Base-by-base conservation (phyloP, 2,113 vertebrate species). In the Psettodes erumei region DNA sequence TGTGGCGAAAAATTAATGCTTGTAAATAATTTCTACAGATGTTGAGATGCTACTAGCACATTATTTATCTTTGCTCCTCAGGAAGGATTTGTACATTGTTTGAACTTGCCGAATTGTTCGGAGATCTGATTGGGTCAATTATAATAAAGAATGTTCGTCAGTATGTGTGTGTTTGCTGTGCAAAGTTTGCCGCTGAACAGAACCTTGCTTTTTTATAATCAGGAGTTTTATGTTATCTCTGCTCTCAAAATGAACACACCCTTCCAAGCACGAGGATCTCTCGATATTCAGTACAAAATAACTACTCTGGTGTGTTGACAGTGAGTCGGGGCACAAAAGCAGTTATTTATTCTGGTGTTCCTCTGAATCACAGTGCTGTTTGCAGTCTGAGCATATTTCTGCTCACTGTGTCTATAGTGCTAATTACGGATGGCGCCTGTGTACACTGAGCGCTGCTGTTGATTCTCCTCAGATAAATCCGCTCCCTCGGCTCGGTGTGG, bases 371-470 rank as follows among this genome's bases (percentile, higher is more conserved):
- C 72, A 75, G 37, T 48, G 48, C 65, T 76, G 72, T 82, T 81
- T 84, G 70, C 76, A 76, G 79, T 43, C 74, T 19, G 62, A 56
- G 72, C 75, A 69, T 84, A 88, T 89, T 85, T 60, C 53, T 56
- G 74, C 75, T 82, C 54, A 38, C 81, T 83, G 56, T 73, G 84
- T 87, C 76, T 86, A 63, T 63, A 79, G 78, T 88, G 82, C 77
- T 91, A 90, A 90, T 91, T 86, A 86, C 88, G 84, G 79, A 84
- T 50, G 66, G 82, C 9, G 86, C 73, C 73, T 76, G 84, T 79
- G 82, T 63, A 75, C 74, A 54, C 74, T 23, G 23, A 42, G 51
- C 35, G 8, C 69, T 40, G 86, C 25, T 81, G 82, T 85, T 85
- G 84, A 78, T 80, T 79, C 78, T 81, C 66, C 48, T 82, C 84